A percentile compares a stretch with the other conserved stretches of the same genome.
Evolutionary conservation across 2,888 invertebrate species (phyloP).

Genomic region (Ceraclea dissimilis): DNA sequence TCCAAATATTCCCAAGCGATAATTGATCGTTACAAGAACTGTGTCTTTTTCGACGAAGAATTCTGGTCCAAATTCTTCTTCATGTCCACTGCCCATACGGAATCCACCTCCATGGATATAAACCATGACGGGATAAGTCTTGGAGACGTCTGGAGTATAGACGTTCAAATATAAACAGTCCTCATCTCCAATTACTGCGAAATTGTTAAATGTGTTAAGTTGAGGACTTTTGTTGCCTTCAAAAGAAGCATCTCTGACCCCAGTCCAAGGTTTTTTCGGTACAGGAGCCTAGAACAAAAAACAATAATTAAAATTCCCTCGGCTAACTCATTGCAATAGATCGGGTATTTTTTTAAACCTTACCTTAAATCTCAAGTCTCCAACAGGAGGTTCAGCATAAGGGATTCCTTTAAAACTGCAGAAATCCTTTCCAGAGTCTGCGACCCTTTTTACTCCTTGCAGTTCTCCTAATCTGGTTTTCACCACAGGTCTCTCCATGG

Average conservation of each 20-base stretch:
- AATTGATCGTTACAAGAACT: constrained; percentile 31
- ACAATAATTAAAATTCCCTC: neutral
- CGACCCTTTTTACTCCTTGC: constrained; percentile 34
- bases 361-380: constrained; percentile 36
- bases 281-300: constrained; percentile 27
- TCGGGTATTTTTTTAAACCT: neutral
- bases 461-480: constrained; percentile 35
- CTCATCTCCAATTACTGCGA: constrained; percentile 23
- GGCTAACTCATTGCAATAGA: neutral
- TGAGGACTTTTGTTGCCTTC: constrained; percentile 29
- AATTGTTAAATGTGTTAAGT: neutral
- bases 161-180: constrained; percentile 28
- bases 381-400: constrained; percentile 35
- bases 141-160: constrained; percentile 19
- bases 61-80: constrained; percentile 27
- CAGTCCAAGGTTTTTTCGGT: constrained; percentile 31
- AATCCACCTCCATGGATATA: constrained; percentile 30
- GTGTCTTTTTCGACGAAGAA: constrained; percentile 24
- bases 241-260: constrained; percentile 36
- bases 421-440: constrained; percentile 36
- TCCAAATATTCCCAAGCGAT: constrained; percentile 29
- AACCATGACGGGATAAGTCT: constrained; percentile 13
- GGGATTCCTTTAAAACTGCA: constrained; percentile 41
- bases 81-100: constrained; percentile 26
- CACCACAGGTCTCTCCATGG: constrained; percentile 27